Evolutionary conservation across 1,140 invertebrate genomes (phyloP), one percentile per base, ranked within the genome.

Genomic region (Propsilocerus akamusi): DNA sequence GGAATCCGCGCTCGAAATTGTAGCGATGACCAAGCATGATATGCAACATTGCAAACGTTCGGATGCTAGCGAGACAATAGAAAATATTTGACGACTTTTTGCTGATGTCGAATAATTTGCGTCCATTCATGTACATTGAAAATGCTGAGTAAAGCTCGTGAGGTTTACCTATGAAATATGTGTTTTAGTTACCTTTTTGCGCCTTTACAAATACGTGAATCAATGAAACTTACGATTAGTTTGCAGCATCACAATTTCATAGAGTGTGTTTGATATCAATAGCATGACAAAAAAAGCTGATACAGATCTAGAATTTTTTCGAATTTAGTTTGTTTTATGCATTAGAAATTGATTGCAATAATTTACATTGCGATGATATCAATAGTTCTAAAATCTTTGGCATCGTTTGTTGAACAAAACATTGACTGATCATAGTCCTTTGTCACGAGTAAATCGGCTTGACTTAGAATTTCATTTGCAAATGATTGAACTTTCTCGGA

Each of bases 401-500:
- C n/a, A 14, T 26, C 47, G 10, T 48, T 48, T 25, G 47, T 26
- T 6, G n/a, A 26, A 14, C 26, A 48, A 26, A 48, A 12, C 12
- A 25, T 20, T 26, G 26, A 26, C 12, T 26, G 25, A 48, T 26
- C 14, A 8, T 26, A 25, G 20, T 26, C 26, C 5, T 12, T 20
- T 26, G 25, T 26, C 8, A 48, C 14, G 17, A 25, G 3, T 3
- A 41, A 20, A 41, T 50, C 23, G 8, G 25, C 32, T 25, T 24
- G 0, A 28, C n/a, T 8, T 5, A 14, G 17, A 50, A 25, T 14
- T 24, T 34, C 34, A 25, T 24, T 57, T 53, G 67, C 62, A 60
- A 62, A 47, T 64, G 58, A 5, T 64, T 62, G 34, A 67, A 68
- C n/a, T 75, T 55, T 0, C 72, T 49, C 1, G 72, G 17, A 0